Base-by-base conservation (phyloP, 2,888 invertebrate species). In the Melangyna quadrimaculata region DNA sequence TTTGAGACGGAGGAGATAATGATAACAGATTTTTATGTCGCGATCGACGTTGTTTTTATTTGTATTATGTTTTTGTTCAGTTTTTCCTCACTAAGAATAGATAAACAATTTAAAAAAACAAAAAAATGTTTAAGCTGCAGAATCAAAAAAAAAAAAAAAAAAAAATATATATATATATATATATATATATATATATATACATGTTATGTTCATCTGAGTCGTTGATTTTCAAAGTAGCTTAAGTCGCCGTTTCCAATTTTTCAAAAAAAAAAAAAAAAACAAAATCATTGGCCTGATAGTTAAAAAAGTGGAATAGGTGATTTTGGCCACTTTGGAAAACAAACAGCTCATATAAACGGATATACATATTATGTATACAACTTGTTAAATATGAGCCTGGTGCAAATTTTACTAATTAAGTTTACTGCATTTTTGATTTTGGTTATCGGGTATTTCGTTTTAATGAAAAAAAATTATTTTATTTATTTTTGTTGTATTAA, bases 311-410 rank as follows among this genome's bases (percentile, higher is more conserved):
- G 2, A 24, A 24, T 14, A 5, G 6, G 24, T 51, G 2, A 51
- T 12, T 6, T 14, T 22, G 24, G 24, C 24, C 27, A 51, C 45
- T 10, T 43, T 2, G 17, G 17, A 43, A 17, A 43, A 17, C 40
- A 17, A 9, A 19, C 24, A 8, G 12, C n/a, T 51, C 14, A 51
- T n/a, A n/a, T 51, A 51, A 7, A n/a, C 51, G 8, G 9, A 59
- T 19, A 19, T 29, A 48, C 22, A 19, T 22, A 17, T 40, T n/a
- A n/a, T 51, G 37, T 45, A 43, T 32, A 17, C n/a, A 61, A 74
- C 14, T 80, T 73, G 51, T 73, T 73, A 37, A 74, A 61, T 43
- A 61, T 80, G 40, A 74, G 69, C 59, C 67, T 32, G 74, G 59
- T 79, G 69, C 67, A 61, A 79, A 61, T 71, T 45, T 37, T 71